Conservation (phyloP, 2,888 invertebrate species). For the Leptura quadrifasciata region DNA sequence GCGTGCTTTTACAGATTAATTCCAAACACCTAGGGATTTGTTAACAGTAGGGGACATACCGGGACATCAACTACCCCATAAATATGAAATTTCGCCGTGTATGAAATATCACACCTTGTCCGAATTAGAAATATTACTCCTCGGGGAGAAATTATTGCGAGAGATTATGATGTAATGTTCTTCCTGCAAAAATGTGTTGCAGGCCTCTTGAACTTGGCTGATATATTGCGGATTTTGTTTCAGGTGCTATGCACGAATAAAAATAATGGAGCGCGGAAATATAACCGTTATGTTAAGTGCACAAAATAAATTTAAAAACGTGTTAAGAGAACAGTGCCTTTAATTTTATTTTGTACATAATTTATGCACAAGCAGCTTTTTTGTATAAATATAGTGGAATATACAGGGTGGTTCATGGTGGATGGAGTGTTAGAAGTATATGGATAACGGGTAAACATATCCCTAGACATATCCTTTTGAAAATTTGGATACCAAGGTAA, state of each 20-base stretch:
- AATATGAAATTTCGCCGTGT: constrained; percentile 49
- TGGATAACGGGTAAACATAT: too few species aligned
- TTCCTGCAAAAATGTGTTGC: constrained; percentile 54
- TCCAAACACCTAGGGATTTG: constrained; percentile 64
- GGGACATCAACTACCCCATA: constrained; percentile 29
- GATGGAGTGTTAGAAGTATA: too few species aligned
- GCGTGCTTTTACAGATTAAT: constrained; percentile 66
- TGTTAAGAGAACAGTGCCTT: constrained; percentile 6
- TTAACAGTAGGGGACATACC: constrained; percentile 60
- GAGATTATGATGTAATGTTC: constrained; percentile 59
- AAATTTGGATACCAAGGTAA: too few species aligned
- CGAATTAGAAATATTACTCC: constrained; percentile 60
- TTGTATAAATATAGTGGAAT: too few species aligned
- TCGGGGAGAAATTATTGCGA: constrained; percentile 53
- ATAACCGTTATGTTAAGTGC: constrained; percentile 10
- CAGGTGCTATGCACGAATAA: constrained; percentile 37
- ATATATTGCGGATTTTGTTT: constrained; percentile 37
- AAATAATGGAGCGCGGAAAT: constrained; percentile 27
- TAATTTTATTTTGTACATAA: constrained; percentile 13
- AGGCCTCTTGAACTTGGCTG: constrained; percentile 40
- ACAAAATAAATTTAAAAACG: constrained; percentile 33
- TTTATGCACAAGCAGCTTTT: background rate
- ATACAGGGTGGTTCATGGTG: too few species aligned
- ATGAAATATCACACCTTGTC: constrained; percentile 69
- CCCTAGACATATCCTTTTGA: too few species aligned